Percentiles rank a stretch among this genome's conserved stretches.
Evolutionary conservation across 1,140 invertebrate genomes (phyloP).

Genomic region (Heliconius nattereri): DNA sequence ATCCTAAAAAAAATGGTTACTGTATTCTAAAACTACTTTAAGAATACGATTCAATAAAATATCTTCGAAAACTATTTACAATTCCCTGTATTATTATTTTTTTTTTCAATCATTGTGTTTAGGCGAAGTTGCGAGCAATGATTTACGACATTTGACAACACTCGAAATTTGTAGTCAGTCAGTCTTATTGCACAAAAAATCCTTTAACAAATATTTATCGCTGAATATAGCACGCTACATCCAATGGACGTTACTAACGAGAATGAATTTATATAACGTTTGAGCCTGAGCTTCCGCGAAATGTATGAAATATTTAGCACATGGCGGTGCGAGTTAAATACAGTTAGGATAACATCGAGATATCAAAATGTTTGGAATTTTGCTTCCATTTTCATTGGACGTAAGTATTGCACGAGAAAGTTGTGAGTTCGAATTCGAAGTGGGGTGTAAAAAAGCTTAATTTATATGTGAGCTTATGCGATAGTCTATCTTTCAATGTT

Average conservation of each 20-base stretch:
- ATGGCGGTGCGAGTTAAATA: conserved; percentile 1
- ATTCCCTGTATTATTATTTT: too few species aligned
- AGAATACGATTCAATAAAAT: too few species aligned
- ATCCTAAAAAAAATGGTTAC: too few species aligned
- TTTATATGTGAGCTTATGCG: too few species aligned
- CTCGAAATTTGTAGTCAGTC: neutral
- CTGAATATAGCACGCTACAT: neutral
- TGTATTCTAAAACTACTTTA: too few species aligned
- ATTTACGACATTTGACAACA: too few species aligned
- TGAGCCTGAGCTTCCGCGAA: conserved; percentile 6
- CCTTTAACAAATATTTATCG: neutral
- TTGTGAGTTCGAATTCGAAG: too few species aligned
- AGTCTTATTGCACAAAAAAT: neutral
- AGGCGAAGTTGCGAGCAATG: too few species aligned
- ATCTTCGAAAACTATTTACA: too few species aligned
- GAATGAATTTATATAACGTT: neutral
- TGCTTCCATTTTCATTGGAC: neutral
- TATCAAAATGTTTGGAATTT: conserved; percentile 8
- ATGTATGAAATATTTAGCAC: conserved; percentile 11
- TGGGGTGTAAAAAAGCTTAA: too few species aligned
- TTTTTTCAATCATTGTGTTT: too few species aligned
- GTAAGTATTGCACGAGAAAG: neutral
- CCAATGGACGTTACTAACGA: neutral
- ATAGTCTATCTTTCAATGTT: too few species aligned
- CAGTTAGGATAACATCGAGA: conserved; percentile 2